Conservation (phyloP, 2,113 vertebrate species). For the Crotalus horridus region DNA sequence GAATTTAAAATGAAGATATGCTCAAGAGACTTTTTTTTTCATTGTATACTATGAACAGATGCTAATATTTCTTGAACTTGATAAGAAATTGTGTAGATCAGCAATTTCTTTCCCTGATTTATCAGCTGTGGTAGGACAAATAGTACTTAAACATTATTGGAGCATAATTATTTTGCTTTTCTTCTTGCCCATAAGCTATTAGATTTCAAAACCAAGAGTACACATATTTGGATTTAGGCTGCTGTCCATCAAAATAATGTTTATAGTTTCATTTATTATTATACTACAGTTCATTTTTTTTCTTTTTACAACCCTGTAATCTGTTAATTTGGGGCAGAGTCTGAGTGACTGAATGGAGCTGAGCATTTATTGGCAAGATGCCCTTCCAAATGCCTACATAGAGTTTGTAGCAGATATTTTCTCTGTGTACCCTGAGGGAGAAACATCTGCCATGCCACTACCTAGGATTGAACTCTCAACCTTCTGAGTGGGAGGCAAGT, state of each 20-base stretch:
- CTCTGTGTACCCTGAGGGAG: not conserved
- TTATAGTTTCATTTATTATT: not conserved
- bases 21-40: accelerated
- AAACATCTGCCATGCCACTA: not conserved
- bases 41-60: not conserved
- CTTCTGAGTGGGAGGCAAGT: too few species aligned
- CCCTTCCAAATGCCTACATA: not conserved
- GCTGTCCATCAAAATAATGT: not conserved
- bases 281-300: not conserved
- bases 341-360: not conserved
- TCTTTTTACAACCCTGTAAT: not conserved
- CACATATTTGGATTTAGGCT: not conserved
- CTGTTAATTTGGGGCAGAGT: not conserved
- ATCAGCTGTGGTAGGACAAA: not conserved
- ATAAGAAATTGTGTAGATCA: not conserved
- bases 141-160: not conserved
- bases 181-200: too few species aligned
- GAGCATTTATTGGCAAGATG: not conserved
- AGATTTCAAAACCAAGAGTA: not conserved
- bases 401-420: not conserved
- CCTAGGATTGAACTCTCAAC: not conserved
- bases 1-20: not conserved
- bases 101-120: not conserved
- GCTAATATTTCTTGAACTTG: not conserved
- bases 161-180: not conserved